phyloP scores from a whole-genome alignment of 1,140 invertebrate genomes.

The Ceratosolen solmsi region DNA sequence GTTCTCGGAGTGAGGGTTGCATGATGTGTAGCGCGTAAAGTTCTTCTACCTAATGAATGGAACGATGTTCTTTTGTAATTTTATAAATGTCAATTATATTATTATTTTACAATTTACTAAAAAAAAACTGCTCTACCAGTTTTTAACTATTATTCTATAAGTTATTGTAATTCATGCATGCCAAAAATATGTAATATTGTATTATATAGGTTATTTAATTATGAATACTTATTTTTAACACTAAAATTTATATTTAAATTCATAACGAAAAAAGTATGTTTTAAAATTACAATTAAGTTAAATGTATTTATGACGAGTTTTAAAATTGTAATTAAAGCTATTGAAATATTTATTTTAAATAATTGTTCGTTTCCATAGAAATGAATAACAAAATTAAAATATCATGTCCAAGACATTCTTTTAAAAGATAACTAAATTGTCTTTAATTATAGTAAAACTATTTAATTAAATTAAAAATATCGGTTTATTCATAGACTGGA shows the following conservation, averaged over 20 bases:
- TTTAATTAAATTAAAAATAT: conserved; percentile 58
- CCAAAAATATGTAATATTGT: conserved; percentile 8
- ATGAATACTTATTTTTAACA: background rate
- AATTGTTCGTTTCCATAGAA: conserved; percentile 1
- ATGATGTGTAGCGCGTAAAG: conserved; percentile 82
- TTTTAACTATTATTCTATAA: background rate
- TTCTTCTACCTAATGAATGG: background rate
- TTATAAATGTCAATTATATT: background rate
- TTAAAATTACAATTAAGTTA: background rate
- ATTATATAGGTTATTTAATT: background rate
- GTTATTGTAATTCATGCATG: background rate
- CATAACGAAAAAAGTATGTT: background rate
- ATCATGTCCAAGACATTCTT: background rate
- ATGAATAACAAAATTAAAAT: background rate
- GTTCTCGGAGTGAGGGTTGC: conserved; percentile 92
- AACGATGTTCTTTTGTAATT: background rate
- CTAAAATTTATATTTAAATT: background rate
- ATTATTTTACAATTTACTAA: background rate
- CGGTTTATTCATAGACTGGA: background rate
- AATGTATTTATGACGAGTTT: background rate
- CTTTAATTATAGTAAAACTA: conserved; percentile 46
- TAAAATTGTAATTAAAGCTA: background rate
- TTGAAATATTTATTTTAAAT: conserved; percentile 13
- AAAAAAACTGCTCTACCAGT: background rate
- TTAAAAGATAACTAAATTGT: background rate